phyloP scores from a whole-genome alignment of 2,113 vertebrate species.

The Amazona guildingii region DNA sequence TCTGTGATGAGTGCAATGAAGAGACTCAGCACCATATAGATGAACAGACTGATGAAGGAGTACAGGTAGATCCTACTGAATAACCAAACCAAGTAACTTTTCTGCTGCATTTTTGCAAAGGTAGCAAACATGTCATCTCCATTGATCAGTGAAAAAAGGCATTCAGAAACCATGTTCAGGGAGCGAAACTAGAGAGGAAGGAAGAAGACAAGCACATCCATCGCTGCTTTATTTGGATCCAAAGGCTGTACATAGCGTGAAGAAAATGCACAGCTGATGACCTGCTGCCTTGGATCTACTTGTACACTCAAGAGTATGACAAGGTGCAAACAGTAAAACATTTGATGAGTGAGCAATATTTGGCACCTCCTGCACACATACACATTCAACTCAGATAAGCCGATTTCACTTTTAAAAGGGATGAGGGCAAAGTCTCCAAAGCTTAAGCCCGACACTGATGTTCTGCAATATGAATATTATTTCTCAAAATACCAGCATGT shows the following conservation, averaged over 20 bases:
- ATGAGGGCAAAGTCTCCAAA: not conserved
- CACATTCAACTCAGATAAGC: not conserved
- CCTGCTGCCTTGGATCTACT: not conserved
- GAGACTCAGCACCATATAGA: slow-evolving; percentile 95
- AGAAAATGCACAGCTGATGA: not conserved
- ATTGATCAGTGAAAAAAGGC: slow-evolving; percentile 93
- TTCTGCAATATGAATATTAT: not conserved
- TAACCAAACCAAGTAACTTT: slow-evolving; percentile 90
- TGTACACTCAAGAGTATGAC: not conserved
- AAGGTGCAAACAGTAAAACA: not conserved
- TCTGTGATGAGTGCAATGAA: slow-evolving; percentile 95
- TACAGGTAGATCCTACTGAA: slow-evolving; percentile 94
- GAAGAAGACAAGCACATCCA: not conserved
- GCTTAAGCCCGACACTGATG: not conserved
- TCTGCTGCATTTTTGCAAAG: slow-evolving; percentile 87
- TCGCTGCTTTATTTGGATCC: not conserved
- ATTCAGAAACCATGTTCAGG: slow-evolving; percentile 88
- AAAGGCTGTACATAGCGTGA: not conserved
- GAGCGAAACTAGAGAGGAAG: slow-evolving; percentile 83
- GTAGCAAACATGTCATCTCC: slow-evolving; percentile 94
- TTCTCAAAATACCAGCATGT: slow-evolving; percentile 46
- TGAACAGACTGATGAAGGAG: slow-evolving; percentile 93
- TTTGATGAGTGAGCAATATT: not conserved
- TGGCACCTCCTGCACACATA: not conserved
- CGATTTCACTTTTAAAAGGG: not conserved